Percentiles rank a stretch among this genome's conserved stretches.
Evolutionary conservation across 1,140 invertebrate species (phyloP).

Genomic region (Acromyrmex charruanus): DNA sequence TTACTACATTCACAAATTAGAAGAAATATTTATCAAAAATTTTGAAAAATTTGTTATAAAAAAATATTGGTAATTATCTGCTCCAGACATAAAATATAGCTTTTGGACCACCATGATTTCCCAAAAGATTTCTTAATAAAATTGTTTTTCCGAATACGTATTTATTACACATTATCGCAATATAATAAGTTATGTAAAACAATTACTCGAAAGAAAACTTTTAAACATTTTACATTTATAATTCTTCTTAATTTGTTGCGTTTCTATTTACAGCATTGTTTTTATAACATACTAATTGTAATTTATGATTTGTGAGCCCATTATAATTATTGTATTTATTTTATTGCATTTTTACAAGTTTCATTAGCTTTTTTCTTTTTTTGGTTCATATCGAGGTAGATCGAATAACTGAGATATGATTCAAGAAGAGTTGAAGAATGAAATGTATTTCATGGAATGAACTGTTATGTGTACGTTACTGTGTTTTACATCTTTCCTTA

Average conservation of each 20-base stretch:
- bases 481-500: too few relatives aligned
- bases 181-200: conserved; percentile 3
- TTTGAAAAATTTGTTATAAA: background rate
- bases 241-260: background rate
- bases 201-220: background rate
- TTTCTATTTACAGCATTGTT: background rate
- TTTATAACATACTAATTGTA: background rate
- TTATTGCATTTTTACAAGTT: too few relatives aligned
- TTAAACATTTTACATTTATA: conserved; percentile 4
- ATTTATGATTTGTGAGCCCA: background rate
- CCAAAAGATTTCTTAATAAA: background rate
- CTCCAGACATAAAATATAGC: background rate
- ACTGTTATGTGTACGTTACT: too few relatives aligned
- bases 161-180: background rate
- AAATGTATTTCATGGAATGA: too few relatives aligned
- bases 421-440: too few relatives aligned
- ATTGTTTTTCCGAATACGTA: background rate
- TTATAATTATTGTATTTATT: background rate
- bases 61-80: background rate
- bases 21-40: conserved; percentile 11
- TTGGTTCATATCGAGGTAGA: too few relatives aligned
- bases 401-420: too few relatives aligned
- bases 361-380: too few relatives aligned
- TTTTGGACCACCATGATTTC: conserved; percentile 6
- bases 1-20: background rate